These are phyloP conservation scores for Lanius collurio DNA, from an alignment of 2,113 vertebrate species.

Conservation along the genomic window DNA sequence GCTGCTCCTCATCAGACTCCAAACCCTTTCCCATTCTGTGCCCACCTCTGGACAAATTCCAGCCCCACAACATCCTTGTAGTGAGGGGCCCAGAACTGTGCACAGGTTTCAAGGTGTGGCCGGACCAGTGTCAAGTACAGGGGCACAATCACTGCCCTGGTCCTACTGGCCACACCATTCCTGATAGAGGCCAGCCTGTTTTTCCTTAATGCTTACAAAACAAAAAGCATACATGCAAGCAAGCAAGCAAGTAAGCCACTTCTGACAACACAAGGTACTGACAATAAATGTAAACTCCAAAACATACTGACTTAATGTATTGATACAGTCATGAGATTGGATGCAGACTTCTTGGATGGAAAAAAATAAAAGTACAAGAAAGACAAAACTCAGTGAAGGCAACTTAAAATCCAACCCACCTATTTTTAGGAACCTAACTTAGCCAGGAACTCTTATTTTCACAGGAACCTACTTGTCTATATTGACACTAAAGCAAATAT, in stretches of 20 bases:
- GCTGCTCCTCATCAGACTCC: neutral
- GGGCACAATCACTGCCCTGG: neutral
- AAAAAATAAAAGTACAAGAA: neutral
- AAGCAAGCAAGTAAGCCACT: neutral
- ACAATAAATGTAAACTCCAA: neutral
- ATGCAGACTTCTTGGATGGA: neutral
- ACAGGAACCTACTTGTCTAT: neutral
- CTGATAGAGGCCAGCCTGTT: neutral
- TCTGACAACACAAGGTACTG: neutral
- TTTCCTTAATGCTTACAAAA: neutral
- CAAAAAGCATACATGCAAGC: neutral
- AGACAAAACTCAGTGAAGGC: neutral
- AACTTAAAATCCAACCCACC: neutral
- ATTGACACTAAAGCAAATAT: neutral
- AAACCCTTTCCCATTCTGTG: neutral
- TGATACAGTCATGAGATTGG: neutral
- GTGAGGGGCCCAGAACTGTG: neutral
- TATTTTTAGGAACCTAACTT: neutral
- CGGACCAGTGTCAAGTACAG: neutral
- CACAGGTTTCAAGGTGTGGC: accelerated
- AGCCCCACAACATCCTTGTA: neutral
- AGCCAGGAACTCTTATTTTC: neutral
- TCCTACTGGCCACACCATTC: neutral
- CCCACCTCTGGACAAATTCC: neutral
- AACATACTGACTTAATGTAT: neutral